Evolutionary conservation across 2,113 vertebrate genomes (phyloP), one percentile per base, ranked within the genome.

Genomic region (Notechis scutatus): DNA sequence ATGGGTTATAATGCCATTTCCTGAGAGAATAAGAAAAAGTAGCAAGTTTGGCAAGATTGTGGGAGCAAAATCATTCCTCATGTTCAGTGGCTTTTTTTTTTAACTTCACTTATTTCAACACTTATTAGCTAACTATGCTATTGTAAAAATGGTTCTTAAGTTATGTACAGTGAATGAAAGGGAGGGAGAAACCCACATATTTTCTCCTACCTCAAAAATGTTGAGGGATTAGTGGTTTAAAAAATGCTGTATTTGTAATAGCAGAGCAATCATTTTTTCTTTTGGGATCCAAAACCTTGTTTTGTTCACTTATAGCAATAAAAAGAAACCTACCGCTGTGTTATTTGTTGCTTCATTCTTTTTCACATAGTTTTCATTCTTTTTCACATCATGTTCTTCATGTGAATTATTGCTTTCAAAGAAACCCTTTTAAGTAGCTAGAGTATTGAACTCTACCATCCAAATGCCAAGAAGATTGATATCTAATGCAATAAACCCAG

Each of bases 381-480:
- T 92, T 55, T 39, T 92, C 39, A 21, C 23, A 81, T 56, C 61
- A 8, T 89, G 74, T 81, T 81, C 69, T 89, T 57, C 59, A 24
- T 85, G 26, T 92, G 87, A 92, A 92, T 57, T 85, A 92, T 85
- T 89, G 50, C 64, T 89, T 92, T 88, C 64, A 56, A 89, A 89
- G 52, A 54, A 89, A 85, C 87, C 21, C 23, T 92, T 91, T 85
- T 89, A 92, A 92, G 87, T 74, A 74, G 34, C 87, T 92, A 42
- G 45, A 89, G 39, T 85, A 56, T 85, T 45, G 87, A 85, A n/a
- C 50, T 89, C 54, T 20, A 89, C 15, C 26, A 45, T 85, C 52
- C 20, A 85, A 42, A 89, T 85, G 64, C 39, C 87, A 92, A 89
- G 61, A 92, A 85, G 64, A 89, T 81, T 92, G 50, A 92, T 89